phyloP scores from a whole-genome alignment of 2,113 vertebrate genomes.

The Neomonachus schauinslandi region DNA sequence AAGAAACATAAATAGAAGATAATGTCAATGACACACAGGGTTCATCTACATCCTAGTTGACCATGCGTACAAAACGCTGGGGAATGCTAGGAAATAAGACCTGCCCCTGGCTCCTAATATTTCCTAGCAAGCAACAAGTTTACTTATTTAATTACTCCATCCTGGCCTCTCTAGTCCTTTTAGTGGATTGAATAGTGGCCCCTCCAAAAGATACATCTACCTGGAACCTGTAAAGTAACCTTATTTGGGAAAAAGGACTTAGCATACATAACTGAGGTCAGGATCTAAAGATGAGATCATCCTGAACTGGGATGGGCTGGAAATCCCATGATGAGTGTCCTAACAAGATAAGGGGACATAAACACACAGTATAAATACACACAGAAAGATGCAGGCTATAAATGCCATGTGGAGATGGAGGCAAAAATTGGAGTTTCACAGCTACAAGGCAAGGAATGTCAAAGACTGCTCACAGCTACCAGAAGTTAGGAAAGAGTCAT shows the following conservation, averaged over 20 bases:
- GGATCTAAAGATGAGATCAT: background rate
- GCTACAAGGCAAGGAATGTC: background rate
- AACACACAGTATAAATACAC: background rate
- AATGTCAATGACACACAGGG: background rate
- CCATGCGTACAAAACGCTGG: background rate
- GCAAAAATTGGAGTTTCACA: background rate
- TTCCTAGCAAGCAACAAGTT: background rate
- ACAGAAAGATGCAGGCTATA: background rate
- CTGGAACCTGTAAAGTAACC: background rate
- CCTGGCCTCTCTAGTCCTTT: background rate
- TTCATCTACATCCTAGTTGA: background rate
- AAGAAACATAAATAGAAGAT: conserved; percentile 31
- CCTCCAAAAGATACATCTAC: background rate
- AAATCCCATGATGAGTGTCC: background rate
- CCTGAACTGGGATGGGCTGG: background rate
- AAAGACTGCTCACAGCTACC: background rate
- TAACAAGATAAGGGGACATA: background rate
- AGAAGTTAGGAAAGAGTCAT: background rate
- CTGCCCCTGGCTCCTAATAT: background rate
- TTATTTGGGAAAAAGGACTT: background rate
- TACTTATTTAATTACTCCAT: conserved; percentile 5
- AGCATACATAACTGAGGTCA: background rate
- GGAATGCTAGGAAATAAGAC: background rate
- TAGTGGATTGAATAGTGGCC: background rate
- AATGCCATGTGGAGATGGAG: background rate